These are phyloP conservation scores for Dipus sagitta DNA, from an alignment of 2,797 vertebrate genomes.

Conservation along the genomic window DNA sequence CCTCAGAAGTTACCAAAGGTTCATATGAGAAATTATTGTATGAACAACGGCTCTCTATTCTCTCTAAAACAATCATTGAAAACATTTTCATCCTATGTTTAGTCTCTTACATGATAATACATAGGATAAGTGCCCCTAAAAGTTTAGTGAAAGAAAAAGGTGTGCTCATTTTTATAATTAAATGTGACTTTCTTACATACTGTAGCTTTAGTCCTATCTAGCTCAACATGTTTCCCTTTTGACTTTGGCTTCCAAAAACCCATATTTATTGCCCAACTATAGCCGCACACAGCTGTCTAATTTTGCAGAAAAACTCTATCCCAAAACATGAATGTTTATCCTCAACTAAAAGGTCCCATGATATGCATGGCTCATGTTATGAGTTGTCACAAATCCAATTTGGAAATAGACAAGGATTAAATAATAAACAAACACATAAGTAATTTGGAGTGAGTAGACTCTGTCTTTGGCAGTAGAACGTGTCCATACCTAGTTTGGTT, in stretches of 20 bases:
- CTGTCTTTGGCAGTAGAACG: conserved; percentile 35
- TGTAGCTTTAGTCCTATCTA: not conserved
- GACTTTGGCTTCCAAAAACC: conserved; percentile 64
- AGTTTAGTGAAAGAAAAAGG: conserved; percentile 39
- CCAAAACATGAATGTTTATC: conserved; percentile 56
- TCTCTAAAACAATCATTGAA: conserved; percentile 7
- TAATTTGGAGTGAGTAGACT: conserved; percentile 23
- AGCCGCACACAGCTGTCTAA: conserved; percentile 66
- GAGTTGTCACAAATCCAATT: conserved; percentile 60
- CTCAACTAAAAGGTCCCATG: conserved; percentile 69
- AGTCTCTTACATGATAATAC: not conserved
- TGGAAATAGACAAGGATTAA: conserved; percentile 69
- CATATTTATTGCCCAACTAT: conserved; percentile 59
- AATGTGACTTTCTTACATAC: conserved; percentile 23
- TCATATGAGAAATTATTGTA: not conserved
- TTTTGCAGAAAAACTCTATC: conserved; percentile 63
- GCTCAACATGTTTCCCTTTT: conserved; percentile 58
- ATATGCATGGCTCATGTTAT: conserved; percentile 43
- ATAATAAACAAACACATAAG: conserved; percentile 54
- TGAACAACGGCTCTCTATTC: not conserved
- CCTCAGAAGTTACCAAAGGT: conserved; percentile 8
- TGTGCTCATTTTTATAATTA: conserved; percentile 50
- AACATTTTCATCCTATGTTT: not conserved
- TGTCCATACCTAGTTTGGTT: not conserved
- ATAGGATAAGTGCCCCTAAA: conserved; percentile 23